These are phyloP conservation scores for Halictus rubicundus DNA, from an alignment of 1,140 invertebrate species.

Conservation along the genomic window DNA sequence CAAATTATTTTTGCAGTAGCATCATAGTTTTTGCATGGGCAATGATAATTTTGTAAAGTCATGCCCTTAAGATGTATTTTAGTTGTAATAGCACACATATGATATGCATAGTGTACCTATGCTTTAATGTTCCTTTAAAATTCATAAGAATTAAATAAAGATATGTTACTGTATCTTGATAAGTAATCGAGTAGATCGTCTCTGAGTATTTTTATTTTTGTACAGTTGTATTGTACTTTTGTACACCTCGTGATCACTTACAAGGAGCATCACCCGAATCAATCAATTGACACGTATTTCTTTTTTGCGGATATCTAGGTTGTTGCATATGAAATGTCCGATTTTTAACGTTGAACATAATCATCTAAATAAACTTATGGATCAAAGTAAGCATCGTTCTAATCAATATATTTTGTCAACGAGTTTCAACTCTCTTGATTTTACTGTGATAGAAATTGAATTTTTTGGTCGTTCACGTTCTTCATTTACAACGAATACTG, in stretches of 20 bases:
- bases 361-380: too few relatives aligned
- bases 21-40: background rate
- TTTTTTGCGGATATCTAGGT: too few relatives aligned
- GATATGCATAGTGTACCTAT: conserved; percentile 22
- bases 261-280: too few relatives aligned
- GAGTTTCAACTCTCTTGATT: too few relatives aligned
- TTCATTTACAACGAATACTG: too few relatives aligned
- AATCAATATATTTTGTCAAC: too few relatives aligned
- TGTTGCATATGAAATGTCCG: too few relatives aligned
- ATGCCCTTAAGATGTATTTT: conserved; percentile 37
- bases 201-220: background rate
- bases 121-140: background rate
- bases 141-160: background rate
- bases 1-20: background rate
- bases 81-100: conserved; percentile 24
- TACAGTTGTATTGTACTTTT: background rate
- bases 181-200: background rate
- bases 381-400: too few relatives aligned
- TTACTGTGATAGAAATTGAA: too few relatives aligned
- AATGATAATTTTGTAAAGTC: conserved; percentile 56
- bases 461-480: too few relatives aligned
- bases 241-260: background rate
- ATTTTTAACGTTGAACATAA: too few relatives aligned
- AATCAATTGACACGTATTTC: too few relatives aligned
- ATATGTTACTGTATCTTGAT: background rate